Base-by-base conservation (phyloP, 2,888 invertebrate genomes). In the Pyrgus malvae region DNA sequence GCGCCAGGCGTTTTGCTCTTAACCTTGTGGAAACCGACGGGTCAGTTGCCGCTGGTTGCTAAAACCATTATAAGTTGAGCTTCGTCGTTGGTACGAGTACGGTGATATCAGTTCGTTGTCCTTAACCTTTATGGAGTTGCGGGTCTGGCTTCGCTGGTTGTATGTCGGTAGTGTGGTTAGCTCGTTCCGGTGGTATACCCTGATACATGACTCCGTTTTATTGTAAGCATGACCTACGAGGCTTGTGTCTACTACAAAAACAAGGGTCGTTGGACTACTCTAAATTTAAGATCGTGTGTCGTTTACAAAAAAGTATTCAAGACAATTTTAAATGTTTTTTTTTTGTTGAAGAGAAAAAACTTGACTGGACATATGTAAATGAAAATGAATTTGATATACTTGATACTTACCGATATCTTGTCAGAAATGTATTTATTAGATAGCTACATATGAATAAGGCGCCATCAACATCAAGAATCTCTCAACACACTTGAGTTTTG, bases 121-220 rank as follows among this genome's bases (percentile, higher is more conserved):
- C 25, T 37, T 48, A 35, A 48, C 48, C 48, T 48, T 48, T 37
- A 38, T 14, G 48, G 48, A 23, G 9, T n/a, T 12, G 11, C 23
- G 17, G 41, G 17, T 41, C 49, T 50, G 7, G 31, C 33, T 3
- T 7, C 5, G 17, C 17, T 44, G 46, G 46, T 19, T 46, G 33
- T 45, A 45, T 31, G 8, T 8, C 19, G 29, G 74, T 69, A 75
- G 76, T 77, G 80, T 73, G 76, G 78, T 76, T 71, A 68, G 71
- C 41, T 63, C 84, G 85, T 86, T 86, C 85, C 85, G 85, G 84
- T 83, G 78, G 74, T 72, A 70, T 74, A 62, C 67, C 74, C 64
- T 75, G 85, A 83, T 68, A 86, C 75, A 81, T 71, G 85, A 74
- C 68, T 72, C 71, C 72, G 74, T 72, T 68, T 69, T 73, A 71